Base-by-base conservation (phyloP, 53 echinoderm and acorn worm species). In the Patiria pectinifera region DNA sequence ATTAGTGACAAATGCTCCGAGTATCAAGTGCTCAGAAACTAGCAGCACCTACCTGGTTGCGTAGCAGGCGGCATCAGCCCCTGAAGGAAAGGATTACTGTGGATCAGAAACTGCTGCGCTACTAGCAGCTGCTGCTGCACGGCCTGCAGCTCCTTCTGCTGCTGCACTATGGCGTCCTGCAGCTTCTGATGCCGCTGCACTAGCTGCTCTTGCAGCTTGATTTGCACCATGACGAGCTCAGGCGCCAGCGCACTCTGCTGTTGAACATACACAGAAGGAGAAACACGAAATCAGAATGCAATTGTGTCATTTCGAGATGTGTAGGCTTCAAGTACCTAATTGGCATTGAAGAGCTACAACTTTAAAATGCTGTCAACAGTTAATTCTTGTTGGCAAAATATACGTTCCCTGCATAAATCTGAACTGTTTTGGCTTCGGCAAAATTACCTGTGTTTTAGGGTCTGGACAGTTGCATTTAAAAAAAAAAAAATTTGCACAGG, bases 151-250 rank as follows among this genome's bases (percentile, higher is more conserved):
- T 98, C 98, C 71, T 95, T 92, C 83, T 98, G 98, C 91, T 98
- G 98, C 70, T 87, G 88, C 74, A 94, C 86, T 22, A 98, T 98
- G 59, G 94, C 96, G 23, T 98, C 98, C 70, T 98, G 98, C 18
- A 98, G 92, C 87, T 93, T 97, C 77, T 94, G 95, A 69, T 97
- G 98, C 15, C 96, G 91, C 85, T 93, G 90, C 69, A 98, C 94
- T 24, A 98, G 84, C 93, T 96, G 97, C 66, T 97, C 97, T 83
- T 98, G 98, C 53, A 98, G 94, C 91, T 98, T 96, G 13, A 97
- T 83, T 93, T 98, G 98, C 60, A 98, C 93, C 43, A 96, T 93
- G 82, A 94, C 94, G 19, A 96, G 84, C 79, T 96, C 89, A 13
- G 89, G 89, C 61, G 93, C 87, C 87, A 87, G 6, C 43, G 95